Percentiles rank a stretch among this genome's conserved stretches.
These are phyloP conservation scores for Thymelicus acteon DNA, from an alignment of 2,888 invertebrate genomes.

Conservation along the genomic window DNA sequence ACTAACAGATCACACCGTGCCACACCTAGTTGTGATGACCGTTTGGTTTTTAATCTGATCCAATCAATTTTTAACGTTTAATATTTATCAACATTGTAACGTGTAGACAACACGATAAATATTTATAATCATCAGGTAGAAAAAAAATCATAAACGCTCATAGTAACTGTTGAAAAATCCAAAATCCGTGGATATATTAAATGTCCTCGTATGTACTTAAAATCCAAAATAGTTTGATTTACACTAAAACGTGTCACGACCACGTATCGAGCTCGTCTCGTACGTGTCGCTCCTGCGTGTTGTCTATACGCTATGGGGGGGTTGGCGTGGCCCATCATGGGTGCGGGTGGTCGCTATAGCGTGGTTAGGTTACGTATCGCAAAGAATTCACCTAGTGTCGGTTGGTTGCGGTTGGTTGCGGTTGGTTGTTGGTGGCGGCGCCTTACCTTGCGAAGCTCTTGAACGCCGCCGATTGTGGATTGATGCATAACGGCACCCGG, in stretches of 20 bases:
- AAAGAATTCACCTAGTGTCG: slow-evolving; percentile 85
- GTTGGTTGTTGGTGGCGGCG: slow-evolving; percentile 58
- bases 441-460: slow-evolving; percentile 99
- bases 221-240: neutral
- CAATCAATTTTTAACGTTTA: slow-evolving; percentile 42
- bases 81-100: slow-evolving; percentile 39
- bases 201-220: neutral
- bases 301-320: slow-evolving; percentile 57
- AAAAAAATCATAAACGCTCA: neutral
- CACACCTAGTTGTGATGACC: slow-evolving; percentile 82
- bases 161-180: neutral
- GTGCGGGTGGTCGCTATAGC: slow-evolving; percentile 78
- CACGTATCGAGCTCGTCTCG: neutral
- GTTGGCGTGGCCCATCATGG: slow-evolving; percentile 65
- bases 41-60: slow-evolving; percentile 65
- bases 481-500: slow-evolving; percentile 99
- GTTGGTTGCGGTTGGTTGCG: slow-evolving; percentile 68
- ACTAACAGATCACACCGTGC: slow-evolving; percentile 70
- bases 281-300: slow-evolving; percentile 46
- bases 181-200: neutral
- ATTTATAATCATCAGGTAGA: neutral
- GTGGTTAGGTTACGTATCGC: slow-evolving; percentile 75
- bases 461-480: slow-evolving; percentile 99
- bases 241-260: neutral
- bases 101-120: slow-evolving; percentile 68